Evolutionary conservation across 2,797 vertebrate genomes (phyloP).

Genomic region (Pangasius sanitwongsei): DNA sequence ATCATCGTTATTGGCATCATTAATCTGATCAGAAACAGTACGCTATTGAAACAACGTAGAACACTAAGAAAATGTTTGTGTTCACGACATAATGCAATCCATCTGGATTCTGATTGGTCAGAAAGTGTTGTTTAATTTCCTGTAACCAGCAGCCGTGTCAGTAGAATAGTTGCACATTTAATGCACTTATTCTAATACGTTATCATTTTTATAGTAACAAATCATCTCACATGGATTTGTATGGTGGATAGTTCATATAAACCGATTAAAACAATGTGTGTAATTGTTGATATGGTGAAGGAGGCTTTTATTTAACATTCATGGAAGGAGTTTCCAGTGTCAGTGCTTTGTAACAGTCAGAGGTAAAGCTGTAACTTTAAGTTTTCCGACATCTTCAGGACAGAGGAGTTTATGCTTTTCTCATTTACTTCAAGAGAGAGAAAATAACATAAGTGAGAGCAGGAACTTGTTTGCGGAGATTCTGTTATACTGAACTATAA

Average conservation of each 20-base stretch:
- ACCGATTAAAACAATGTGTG: not conserved
- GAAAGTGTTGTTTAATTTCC: not conserved
- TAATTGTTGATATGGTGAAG: not conserved
- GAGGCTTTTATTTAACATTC: no score
- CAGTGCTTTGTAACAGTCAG: not conserved
- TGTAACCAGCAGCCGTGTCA: not conserved
- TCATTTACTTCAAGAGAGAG: not conserved
- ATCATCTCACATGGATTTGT: not conserved
- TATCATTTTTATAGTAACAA: no score
- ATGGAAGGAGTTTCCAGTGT: not conserved
- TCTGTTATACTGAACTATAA: not conserved
- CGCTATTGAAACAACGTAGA: not conserved
- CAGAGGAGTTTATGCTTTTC: not conserved
- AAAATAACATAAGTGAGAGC: not conserved
- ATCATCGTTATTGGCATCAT: no score
- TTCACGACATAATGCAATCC: not conserved
- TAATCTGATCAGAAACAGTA: not conserved
- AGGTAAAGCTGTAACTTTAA: not conserved
- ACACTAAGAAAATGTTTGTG: not conserved
- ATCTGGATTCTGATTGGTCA: not conserved
- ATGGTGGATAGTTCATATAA: not conserved
- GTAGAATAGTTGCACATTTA: not conserved
- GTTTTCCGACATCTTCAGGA: not conserved
- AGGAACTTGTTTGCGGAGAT: not conserved
- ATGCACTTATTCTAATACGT: not conserved